A percentile compares a stretch with the other conserved stretches of the same genome.
These are phyloP conservation scores for Brassicogethes aeneus DNA, from an alignment of 2,888 invertebrate species.

Conservation along the genomic window DNA sequence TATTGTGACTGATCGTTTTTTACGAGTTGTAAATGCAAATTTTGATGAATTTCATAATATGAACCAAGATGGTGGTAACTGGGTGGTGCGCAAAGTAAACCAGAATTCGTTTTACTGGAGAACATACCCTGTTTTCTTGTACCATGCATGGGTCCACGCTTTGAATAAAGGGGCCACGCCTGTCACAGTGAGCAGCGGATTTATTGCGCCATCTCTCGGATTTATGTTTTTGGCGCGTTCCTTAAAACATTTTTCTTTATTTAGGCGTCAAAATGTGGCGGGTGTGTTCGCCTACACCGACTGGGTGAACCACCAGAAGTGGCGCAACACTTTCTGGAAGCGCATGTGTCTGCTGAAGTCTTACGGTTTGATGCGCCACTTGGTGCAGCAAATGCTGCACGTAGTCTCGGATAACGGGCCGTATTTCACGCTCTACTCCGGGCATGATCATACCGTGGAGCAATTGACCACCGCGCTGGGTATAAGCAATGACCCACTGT, in stretches of 20 bases:
- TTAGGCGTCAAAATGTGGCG: constrained; percentile 55
- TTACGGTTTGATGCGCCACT: constrained; percentile 75
- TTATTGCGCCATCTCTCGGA: too few species aligned
- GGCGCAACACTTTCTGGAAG: constrained; percentile 48
- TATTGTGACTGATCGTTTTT: too few species aligned
- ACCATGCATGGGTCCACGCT: too few species aligned
- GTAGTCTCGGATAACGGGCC: constrained; percentile 48
- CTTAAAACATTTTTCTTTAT: constrained; percentile 13
- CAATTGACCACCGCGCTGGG: constrained; percentile 76
- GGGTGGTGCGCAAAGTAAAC: too few species aligned
- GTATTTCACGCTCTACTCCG: constrained; percentile 50
- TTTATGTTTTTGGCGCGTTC: too few species aligned
- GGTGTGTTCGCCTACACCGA: constrained; percentile 75
- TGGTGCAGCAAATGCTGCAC: constrained; percentile 71
- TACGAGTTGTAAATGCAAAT: too few species aligned
- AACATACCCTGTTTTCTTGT: too few species aligned
- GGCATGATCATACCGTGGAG: constrained; percentile 86
- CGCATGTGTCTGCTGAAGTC: constrained; percentile 63
- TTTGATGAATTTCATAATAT: too few species aligned
- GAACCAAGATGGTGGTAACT: too few species aligned
- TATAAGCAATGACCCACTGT: constrained; percentile 51
- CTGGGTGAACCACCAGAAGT: constrained; percentile 63
- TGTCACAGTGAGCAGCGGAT: too few species aligned
- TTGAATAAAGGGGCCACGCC: too few species aligned
- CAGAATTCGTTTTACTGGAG: too few species aligned